Evolutionary conservation across 2,888 invertebrate genomes (phyloP).

Genomic region (Pseudolycoriella hygida): DNA sequence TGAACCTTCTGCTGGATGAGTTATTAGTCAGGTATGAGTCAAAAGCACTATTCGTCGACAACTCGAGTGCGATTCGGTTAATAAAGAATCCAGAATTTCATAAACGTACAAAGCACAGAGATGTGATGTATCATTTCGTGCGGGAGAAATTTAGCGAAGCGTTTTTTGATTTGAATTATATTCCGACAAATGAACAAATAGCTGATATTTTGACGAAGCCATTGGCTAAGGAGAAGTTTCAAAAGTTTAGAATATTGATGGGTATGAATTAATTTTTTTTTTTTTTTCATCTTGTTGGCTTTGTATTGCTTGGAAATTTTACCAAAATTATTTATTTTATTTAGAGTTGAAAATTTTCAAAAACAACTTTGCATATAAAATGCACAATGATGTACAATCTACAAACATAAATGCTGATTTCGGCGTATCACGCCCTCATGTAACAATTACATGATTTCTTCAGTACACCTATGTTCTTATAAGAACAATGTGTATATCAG

Average conservation of each 20-base stretch:
- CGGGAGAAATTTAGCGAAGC: neutral
- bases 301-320: too few relatives aligned
- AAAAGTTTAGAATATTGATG: neutral
- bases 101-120: neutral
- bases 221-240: neutral
- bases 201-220: neutral
- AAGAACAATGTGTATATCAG: too few relatives aligned
- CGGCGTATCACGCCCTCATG: too few relatives aligned
- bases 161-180: neutral
- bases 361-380: too few relatives aligned
- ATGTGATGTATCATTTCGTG: neutral
- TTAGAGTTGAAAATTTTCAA: too few relatives aligned
- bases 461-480: too few relatives aligned
- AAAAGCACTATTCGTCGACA: slow-evolving; percentile 7
- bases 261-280: neutral
- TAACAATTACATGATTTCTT: too few relatives aligned
- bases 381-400: too few relatives aligned
- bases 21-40: neutral
- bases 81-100: slow-evolving; percentile 7
- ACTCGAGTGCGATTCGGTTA: slow-evolving; percentile 9
- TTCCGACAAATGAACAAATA: neutral
- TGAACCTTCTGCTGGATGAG: slow-evolving; percentile 9
- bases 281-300: too few relatives aligned
- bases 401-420: too few relatives aligned
- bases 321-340: too few relatives aligned